Evolutionary conservation across 2,113 vertebrate species (phyloP).

Genomic region (Dascyllus trimaculatus): DNA sequence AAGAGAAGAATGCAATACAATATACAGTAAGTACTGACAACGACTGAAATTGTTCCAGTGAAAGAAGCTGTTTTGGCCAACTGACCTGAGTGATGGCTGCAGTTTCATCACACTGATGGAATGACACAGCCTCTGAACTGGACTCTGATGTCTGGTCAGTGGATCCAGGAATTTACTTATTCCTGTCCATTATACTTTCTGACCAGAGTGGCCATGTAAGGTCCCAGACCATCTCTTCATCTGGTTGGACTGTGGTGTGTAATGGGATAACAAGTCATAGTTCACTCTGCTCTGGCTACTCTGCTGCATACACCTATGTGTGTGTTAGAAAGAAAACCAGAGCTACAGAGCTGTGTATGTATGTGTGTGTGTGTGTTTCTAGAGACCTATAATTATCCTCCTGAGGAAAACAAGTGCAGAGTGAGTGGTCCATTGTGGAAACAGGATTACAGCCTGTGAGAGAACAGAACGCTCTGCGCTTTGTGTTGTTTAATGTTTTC

Average conservation of each 20-base stretch:
- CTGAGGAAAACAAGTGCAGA: slow-evolving; percentile 93
- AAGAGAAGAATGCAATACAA: not conserved
- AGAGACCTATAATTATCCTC: slow-evolving; percentile 91
- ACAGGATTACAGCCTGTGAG: slow-evolving; percentile 91
- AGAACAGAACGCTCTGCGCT: slow-evolving; percentile 68
- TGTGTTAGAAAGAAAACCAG: slow-evolving; percentile 11
- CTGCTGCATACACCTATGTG: slow-evolving; percentile 1
- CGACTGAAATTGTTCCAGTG: not conserved
- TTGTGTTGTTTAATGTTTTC: slow-evolving; percentile 87
- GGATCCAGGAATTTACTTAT: slow-evolving; percentile 23
- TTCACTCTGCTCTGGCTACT: slow-evolving; percentile 30
- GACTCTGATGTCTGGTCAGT: slow-evolving; percentile 13
- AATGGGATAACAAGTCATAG: slow-evolving; percentile 64
- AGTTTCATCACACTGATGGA: slow-evolving; percentile 42
- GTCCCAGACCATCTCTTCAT: slow-evolving; percentile 39
- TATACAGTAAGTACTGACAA: not conserved
- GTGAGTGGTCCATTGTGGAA: slow-evolving; percentile 92
- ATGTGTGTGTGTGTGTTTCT: slow-evolving; percentile 23
- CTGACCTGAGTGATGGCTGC: slow-evolving; percentile 8
- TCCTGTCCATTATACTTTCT: slow-evolving; percentile 61
- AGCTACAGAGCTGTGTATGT: slow-evolving; percentile 14
- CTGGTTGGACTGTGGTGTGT: slow-evolving; percentile 22
- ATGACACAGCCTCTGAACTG: slow-evolving; percentile 16
- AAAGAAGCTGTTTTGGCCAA: slow-evolving; percentile 8
- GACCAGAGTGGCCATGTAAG: slow-evolving; percentile 19